Conservation (phyloP, 2,113 vertebrate species). For the Aramus guarauna region DNA sequence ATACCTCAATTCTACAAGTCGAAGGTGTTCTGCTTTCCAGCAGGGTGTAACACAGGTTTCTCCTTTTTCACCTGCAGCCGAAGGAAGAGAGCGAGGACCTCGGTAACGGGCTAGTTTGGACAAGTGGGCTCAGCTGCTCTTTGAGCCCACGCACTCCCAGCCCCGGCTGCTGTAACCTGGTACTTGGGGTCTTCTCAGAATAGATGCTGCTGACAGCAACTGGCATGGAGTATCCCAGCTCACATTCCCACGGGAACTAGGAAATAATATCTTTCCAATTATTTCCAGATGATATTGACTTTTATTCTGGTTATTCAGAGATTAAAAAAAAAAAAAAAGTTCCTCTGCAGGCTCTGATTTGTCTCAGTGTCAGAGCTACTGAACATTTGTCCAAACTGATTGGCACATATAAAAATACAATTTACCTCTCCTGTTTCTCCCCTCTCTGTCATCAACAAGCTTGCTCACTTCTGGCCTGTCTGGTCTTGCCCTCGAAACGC, state of each 20-base stretch:
- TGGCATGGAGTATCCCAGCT: background rate
- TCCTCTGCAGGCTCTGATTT: background rate
- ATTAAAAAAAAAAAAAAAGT: background rate
- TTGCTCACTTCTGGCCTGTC: background rate
- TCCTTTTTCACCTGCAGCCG: background rate
- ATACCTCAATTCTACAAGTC: background rate
- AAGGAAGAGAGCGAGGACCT: background rate
- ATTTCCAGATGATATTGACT: background rate
- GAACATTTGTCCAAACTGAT: background rate
- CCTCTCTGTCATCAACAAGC: background rate
- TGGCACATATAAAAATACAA: background rate
- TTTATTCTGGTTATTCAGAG: background rate
- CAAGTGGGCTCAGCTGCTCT: constrained; percentile 2
- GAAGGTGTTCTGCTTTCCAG: background rate
- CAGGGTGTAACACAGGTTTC: background rate
- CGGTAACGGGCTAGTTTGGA: background rate
- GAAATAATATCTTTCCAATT: background rate
- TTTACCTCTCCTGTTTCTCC: background rate
- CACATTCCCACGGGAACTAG: background rate
- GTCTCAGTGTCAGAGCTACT: background rate
- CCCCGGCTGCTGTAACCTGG: background rate
- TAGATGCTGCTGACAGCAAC: constrained; percentile 44
- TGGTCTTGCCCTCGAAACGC: background rate
- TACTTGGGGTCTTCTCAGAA: background rate
- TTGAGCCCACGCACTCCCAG: background rate